These are phyloP conservation scores for Priocnemis perturbator DNA, from an alignment of 2,888 invertebrate species.

Conservation along the genomic window DNA sequence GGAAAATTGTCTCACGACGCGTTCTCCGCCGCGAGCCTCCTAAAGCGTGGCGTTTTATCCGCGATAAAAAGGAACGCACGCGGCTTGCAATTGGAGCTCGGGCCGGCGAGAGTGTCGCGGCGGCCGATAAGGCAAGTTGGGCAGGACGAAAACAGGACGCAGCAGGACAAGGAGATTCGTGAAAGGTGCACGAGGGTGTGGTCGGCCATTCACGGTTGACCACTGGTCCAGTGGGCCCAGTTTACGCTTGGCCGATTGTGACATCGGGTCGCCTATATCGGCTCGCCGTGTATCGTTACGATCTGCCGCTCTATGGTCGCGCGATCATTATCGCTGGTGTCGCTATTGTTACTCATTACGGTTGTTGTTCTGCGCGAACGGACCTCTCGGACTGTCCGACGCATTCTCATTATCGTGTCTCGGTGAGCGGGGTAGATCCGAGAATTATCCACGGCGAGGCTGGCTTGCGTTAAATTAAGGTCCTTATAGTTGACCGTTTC, in stretches of 20 bases:
- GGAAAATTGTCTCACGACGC: too few relatives aligned
- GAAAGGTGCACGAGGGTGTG: slow-evolving; percentile 60
- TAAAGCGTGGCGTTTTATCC: too few relatives aligned
- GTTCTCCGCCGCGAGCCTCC: too few relatives aligned
- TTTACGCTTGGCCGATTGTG: slow-evolving; percentile 52
- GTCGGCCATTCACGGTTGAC: slow-evolving; percentile 58
- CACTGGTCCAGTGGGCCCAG: slow-evolving; percentile 57
- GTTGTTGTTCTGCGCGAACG: too few relatives aligned
- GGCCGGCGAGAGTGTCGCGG: slow-evolving; percentile 13
- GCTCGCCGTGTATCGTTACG: slow-evolving; percentile 25
- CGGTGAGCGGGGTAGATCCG: too few relatives aligned
- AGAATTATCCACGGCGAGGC: too few relatives aligned
- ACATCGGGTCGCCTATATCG: slow-evolving; percentile 40
- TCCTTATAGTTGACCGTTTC: too few relatives aligned
- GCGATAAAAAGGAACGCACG: too few relatives aligned
- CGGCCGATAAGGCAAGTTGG: slow-evolving; percentile 38
- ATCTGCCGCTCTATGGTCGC: slow-evolving; percentile 25
- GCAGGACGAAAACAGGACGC: slow-evolving; percentile 46
- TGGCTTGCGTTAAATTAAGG: too few relatives aligned
- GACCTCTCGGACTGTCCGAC: too few relatives aligned
- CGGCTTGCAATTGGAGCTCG: not conserved
- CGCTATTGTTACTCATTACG: slow-evolving; percentile 1
- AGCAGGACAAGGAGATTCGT: slow-evolving; percentile 55
- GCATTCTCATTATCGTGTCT: too few relatives aligned
- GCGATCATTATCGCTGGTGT: slow-evolving; percentile 38